Conservation (phyloP, 30 jellyfish, hydroid and myxozoan species). For the Catostylus mosaicus region DNA sequence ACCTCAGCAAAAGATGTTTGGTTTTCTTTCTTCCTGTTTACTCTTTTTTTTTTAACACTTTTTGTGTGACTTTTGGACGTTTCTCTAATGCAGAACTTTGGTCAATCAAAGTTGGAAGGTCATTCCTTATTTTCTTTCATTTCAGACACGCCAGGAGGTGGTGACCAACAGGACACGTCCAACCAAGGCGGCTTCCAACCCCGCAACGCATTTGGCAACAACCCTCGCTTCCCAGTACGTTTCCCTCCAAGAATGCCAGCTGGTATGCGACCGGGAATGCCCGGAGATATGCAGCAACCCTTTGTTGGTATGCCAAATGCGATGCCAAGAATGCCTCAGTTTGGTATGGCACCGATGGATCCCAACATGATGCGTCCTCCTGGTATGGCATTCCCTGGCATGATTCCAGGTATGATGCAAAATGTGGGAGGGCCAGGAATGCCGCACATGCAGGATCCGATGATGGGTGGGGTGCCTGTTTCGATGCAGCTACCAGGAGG, state of each 20-base stretch:
- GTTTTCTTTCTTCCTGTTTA: too few species aligned
- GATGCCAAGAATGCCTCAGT: constrained; percentile 50
- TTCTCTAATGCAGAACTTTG: background rate
- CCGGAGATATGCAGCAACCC: constrained; percentile 52
- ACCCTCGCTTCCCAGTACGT: constrained; percentile 62
- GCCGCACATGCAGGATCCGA: constrained; percentile 59
- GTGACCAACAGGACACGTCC: constrained; percentile 27
- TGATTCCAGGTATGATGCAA: constrained; percentile 69
- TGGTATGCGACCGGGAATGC: constrained; percentile 70
- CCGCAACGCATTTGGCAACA: constrained; percentile 27
- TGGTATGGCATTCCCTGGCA: constrained; percentile 56
- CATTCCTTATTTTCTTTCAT: background rate
- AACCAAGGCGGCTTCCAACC: constrained; percentile 52
- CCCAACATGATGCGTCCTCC: constrained; percentile 69
- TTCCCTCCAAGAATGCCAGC: constrained; percentile 67
- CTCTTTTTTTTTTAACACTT: too few species aligned
- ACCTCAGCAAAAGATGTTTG: too few species aligned
- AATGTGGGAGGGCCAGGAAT: constrained; percentile 37
- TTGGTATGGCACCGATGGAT: constrained; percentile 54
- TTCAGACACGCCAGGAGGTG: constrained; percentile 44
- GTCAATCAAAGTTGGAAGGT: background rate
- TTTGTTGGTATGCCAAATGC: constrained; percentile 55
- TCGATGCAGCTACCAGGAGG: constrained; percentile 51
- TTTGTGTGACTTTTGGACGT: too few species aligned
- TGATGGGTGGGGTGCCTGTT: constrained; percentile 65